phyloP scores from a whole-genome alignment of 2,797 vertebrate genomes.

The Cryptoblepharus egeriae region DNA sequence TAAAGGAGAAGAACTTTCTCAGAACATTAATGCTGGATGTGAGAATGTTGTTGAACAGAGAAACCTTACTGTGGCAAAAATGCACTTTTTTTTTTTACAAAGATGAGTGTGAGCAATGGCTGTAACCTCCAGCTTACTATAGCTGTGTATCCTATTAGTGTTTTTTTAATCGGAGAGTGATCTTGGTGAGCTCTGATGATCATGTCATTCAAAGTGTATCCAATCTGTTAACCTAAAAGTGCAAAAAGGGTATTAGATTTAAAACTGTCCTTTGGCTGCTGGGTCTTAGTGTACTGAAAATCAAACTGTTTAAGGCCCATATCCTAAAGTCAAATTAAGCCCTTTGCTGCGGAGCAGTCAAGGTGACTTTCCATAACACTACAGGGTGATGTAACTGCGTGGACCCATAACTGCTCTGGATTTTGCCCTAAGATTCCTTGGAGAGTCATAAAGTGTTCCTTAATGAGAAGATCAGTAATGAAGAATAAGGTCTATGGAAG shows the following conservation, averaged over 20 bases:
- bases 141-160: conserved; percentile 4
- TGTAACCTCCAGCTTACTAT: conserved; percentile 24
- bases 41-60: conserved; percentile 10
- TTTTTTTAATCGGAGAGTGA: conserved; percentile 23
- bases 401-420: no score
- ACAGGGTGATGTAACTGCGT: no score
- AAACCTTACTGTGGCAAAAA: conserved; percentile 26
- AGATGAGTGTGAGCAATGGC: conserved; percentile 23
- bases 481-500: no score
- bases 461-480: no score
- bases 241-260: background rate
- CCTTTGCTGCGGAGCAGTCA: no score
- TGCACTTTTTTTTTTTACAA: no score
- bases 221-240: background rate
- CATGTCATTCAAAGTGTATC: background rate
- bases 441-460: no score
- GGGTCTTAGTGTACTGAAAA: no score
- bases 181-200: conserved; percentile 18
- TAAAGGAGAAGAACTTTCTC: background rate
- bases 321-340: no score
- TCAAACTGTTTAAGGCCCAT: no score
- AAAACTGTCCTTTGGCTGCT: background rate
- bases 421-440: no score
- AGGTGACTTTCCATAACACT: no score
- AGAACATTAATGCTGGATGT: conserved; percentile 1